Conservation (phyloP, 2,113 vertebrate genomes). For the Megaceryle maxima region DNA sequence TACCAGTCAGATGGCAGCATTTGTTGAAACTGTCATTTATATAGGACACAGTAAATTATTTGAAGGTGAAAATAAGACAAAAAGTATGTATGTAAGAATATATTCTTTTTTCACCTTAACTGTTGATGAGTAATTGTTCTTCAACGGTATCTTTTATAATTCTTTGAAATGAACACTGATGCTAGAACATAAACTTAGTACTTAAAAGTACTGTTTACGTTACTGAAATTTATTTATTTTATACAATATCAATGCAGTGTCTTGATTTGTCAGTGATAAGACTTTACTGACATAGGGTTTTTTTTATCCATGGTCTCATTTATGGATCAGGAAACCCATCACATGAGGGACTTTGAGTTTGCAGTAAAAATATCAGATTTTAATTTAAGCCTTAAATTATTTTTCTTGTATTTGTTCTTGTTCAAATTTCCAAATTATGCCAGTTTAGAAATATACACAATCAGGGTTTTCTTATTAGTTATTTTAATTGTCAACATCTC, state of each 20-base stretch:
- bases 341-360: not conserved
- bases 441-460: not conserved
- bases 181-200: not conserved
- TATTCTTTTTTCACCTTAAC: not conserved
- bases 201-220: not conserved
- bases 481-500: not conserved
- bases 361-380: not conserved
- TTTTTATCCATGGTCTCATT: not conserved
- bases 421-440: not conserved
- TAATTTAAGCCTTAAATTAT: not conserved
- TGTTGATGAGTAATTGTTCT: not conserved
- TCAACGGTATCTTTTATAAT: not conserved
- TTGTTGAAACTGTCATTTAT: not conserved
- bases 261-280: not conserved
- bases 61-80: not conserved
- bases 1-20: not conserved
- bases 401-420: not conserved
- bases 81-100: not conserved
- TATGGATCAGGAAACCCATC: not conserved
- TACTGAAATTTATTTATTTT: not conserved
- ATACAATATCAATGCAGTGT: accelerated
- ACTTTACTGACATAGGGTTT: not conserved
- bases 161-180: not conserved
- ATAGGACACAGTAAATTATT: not conserved
- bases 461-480: not conserved